phyloP scores from a whole-genome alignment of 2,888 invertebrate species.

The Pristionchus exspectatus region DNA sequence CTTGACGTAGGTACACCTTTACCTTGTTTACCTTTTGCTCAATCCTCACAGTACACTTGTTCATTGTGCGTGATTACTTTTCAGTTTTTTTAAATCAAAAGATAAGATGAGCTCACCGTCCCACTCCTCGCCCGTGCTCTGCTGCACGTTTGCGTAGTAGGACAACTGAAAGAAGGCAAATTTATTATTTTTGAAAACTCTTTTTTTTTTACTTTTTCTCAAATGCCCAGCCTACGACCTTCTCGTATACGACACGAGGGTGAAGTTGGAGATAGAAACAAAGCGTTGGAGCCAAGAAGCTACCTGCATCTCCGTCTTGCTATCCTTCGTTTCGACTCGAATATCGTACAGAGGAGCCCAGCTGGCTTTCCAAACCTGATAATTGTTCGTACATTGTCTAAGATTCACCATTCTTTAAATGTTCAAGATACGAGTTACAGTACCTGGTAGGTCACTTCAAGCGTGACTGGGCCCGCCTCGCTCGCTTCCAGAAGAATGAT shows the following conservation, averaged over 20 bases:
- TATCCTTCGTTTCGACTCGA: constrained; percentile 66
- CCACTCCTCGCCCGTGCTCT: constrained; percentile 80
- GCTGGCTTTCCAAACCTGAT: constrained; percentile 23
- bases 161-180: constrained; percentile 65
- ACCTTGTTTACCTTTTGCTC: too few species aligned
- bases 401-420: too few species aligned
- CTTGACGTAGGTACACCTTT: too few species aligned
- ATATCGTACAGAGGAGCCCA: constrained; percentile 77
- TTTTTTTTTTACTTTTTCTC: too few species aligned
- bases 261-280: neutral
- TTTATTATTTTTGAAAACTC: neutral
- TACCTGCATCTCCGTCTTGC: constrained; percentile 55
- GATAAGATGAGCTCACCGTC: constrained; percentile 30
- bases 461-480: neutral
- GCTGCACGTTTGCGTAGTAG: constrained; percentile 79
- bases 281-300: neutral
- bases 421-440: neutral
- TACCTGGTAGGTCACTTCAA: constrained; percentile 47
- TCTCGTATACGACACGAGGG: neutral
- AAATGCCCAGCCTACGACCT: neutral
- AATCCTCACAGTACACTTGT: too few species aligned
- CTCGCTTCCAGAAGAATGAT: constrained; percentile 2
- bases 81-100: neutral
- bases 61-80: neutral
- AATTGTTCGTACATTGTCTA: neutral